Evolutionary conservation across 1,140 invertebrate species (phyloP).

Genomic region (Ceratosolen solmsi): DNA sequence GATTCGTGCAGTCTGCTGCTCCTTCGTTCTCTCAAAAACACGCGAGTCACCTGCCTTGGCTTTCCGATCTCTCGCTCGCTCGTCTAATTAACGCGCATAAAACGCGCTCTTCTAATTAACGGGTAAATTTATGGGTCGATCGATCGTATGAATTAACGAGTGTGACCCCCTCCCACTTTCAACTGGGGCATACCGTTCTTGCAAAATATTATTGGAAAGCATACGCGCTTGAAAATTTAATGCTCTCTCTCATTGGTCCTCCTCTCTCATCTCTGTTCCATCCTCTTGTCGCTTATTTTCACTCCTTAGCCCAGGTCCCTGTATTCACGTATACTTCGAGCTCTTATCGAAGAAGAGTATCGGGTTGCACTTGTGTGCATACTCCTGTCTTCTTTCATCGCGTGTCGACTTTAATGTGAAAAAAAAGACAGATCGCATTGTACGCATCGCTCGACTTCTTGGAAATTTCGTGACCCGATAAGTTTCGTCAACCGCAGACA

Average conservation of each 20-base stretch:
- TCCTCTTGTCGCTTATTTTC: background rate
- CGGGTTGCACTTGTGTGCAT: constrained; percentile 6
- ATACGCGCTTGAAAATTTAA: background rate
- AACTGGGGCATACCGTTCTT: background rate
- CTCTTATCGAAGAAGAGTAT: constrained; percentile 10
- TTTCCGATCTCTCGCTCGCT: background rate
- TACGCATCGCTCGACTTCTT: constrained; percentile 55
- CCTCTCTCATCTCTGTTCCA: background rate
- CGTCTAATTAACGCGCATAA: constrained; percentile 44
- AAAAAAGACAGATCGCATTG: background rate
- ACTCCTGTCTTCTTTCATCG: constrained; percentile 6
- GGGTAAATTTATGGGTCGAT: constrained; percentile 46
- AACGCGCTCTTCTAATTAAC: constrained; percentile 43
- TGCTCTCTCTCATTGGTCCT: background rate
- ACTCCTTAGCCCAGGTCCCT: no score
- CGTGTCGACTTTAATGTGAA: constrained; percentile 14
- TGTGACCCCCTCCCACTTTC: background rate
- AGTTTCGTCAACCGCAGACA: constrained; percentile 49
- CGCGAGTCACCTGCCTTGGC: constrained; percentile 31
- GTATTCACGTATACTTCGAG: background rate
- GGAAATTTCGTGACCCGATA: constrained; percentile 69
- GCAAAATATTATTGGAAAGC: constrained; percentile 10
- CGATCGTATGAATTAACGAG: background rate
- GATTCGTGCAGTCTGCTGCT: constrained; percentile 2
- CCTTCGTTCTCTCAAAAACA: constrained; percentile 23